Conservation (phyloP, 2,113 vertebrate genomes). For the Saguinus imperator region DNA sequence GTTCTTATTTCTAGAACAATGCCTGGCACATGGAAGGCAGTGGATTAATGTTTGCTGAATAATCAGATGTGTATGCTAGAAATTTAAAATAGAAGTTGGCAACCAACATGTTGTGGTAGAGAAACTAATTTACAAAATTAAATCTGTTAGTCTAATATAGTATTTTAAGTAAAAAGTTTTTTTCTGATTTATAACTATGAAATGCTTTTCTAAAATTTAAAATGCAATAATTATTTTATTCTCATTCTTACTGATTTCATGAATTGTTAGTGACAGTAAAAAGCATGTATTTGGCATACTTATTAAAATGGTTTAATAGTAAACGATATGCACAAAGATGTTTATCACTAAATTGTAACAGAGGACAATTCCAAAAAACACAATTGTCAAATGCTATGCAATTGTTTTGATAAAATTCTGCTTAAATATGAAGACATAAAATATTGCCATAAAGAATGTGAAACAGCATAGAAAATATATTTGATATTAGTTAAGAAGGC, state of each 20-base stretch:
- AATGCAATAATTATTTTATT: slow-evolving; percentile 37
- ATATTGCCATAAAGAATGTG: not conserved
- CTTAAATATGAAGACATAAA: slow-evolving; percentile 16
- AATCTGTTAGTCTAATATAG: not conserved
- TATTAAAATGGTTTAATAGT: slow-evolving; percentile 30
- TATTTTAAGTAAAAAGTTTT: slow-evolving; percentile 30
- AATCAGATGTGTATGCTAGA: not conserved
- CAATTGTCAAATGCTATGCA: not conserved
- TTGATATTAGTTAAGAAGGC: not conserved
- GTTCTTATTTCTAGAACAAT: not conserved
- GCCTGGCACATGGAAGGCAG: not conserved
- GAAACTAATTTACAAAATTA: slow-evolving; percentile 40
- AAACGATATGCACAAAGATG: not conserved
- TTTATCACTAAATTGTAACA: slow-evolving; percentile 3
- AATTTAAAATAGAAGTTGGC: slow-evolving; percentile 33
- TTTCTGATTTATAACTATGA: not conserved
- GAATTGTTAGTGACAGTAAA: not conserved
- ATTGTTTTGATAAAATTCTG: not conserved
- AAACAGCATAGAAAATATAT: not conserved
- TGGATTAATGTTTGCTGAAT: not conserved
- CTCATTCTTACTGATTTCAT: slow-evolving; percentile 25
- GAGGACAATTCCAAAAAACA: not conserved
- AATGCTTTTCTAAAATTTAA: not conserved
- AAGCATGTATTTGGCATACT: not conserved
- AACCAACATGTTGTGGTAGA: not conserved